phyloP scores from a whole-genome alignment of 1,140 invertebrate species.

The Cydia strobilella region DNA sequence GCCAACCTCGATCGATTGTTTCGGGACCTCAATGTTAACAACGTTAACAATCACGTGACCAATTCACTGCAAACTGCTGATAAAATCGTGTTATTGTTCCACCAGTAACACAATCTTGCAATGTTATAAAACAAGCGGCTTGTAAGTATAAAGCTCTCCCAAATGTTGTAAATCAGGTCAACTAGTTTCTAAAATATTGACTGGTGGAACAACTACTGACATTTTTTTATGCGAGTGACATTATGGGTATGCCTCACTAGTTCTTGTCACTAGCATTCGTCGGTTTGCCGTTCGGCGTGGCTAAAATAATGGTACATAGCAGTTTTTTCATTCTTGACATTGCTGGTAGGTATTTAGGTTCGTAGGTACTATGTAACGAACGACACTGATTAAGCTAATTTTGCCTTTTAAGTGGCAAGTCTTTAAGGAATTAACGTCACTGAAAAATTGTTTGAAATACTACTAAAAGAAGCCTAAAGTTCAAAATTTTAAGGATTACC shows the following conservation, averaged over 20 bases:
- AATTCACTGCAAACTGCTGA: conserved; percentile 2
- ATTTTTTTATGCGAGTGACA: background rate
- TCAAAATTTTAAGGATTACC: too few species aligned
- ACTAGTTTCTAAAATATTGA: background rate
- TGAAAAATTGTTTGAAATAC: too few species aligned
- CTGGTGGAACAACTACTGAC: background rate
- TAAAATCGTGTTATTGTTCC: conserved; percentile 7
- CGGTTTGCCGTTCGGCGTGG: background rate
- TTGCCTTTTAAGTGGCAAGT: too few species aligned
- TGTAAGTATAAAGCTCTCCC: background rate
- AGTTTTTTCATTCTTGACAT: background rate
- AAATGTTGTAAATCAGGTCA: conserved; percentile 1
- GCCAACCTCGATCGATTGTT: background rate
- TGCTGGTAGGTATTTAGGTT: background rate
- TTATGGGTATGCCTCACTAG: conserved; percentile 12
- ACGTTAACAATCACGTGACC: background rate
- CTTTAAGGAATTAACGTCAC: too few species aligned
- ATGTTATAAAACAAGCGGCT: background rate
- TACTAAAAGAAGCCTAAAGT: too few species aligned
- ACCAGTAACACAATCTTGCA: conserved; percentile 7
- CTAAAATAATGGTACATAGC: background rate
- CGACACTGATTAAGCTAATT: too few species aligned
- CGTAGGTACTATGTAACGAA: background rate
- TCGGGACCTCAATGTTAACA: background rate
- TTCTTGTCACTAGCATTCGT: conserved; percentile 18